A percentile compares a stretch with the other conserved stretches of the same genome.
Conservation (phyloP, 2,888 invertebrate genomes). For the Neoaliturus tenellus region DNA sequence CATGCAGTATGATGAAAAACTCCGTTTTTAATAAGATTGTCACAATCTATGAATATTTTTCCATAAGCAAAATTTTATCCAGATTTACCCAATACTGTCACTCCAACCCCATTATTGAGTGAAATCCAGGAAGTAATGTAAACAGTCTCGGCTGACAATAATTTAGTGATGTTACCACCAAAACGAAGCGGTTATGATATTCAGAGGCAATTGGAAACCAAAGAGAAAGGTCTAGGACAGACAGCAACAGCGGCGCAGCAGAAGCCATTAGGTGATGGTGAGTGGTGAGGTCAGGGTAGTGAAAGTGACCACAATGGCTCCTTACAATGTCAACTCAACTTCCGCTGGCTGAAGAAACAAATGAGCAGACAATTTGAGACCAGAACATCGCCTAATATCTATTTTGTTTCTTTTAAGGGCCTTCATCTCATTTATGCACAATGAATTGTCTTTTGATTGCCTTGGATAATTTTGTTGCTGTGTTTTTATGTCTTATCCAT, state of each 20-base stretch:
- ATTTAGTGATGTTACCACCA: background rate
- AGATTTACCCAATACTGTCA: no score
- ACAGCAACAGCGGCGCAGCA: background rate
- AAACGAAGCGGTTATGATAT: background rate
- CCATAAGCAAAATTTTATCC: no score
- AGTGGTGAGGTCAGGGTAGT: conserved; percentile 9
- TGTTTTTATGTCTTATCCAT: no score
- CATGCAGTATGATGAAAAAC: no score
- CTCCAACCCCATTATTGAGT: background rate
- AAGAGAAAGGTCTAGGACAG: conserved; percentile 44
- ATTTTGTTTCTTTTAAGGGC: no score
- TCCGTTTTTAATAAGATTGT: no score
- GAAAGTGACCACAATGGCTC: conserved; percentile 42
- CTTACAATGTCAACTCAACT: conserved; percentile 9
- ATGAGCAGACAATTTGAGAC: background rate
- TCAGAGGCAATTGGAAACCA: background rate
- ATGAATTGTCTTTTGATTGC: no score
- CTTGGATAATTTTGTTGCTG: no score
- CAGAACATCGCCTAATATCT: background rate
- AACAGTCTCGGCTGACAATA: background rate
- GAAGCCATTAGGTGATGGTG: conserved; percentile 22
- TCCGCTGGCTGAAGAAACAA: background rate
- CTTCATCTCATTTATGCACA: no score
- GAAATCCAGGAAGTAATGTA: conserved; percentile 6
- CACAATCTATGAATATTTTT: no score